Base-by-base conservation (phyloP, 2,113 vertebrate genomes). In the Lagopus leucura region DNA sequence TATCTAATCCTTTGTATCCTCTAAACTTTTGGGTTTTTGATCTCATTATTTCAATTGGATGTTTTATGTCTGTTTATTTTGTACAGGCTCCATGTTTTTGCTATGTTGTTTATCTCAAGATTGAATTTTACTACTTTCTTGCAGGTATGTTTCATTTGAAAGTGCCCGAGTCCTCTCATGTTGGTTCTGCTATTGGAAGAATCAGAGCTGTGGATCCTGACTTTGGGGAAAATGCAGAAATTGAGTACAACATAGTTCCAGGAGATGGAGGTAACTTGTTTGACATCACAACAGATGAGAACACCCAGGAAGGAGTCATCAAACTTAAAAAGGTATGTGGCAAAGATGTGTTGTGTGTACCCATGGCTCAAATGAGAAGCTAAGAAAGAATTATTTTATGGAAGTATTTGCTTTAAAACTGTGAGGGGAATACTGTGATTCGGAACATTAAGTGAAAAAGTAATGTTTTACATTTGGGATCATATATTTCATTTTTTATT, bases 191-290 rank as follows among this genome's bases (percentile, higher is more conserved):
- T 11, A 98, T 99, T 74, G 99, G 99, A 58, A 98, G 98, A 87
- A 99, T 99, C 96, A 98, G 99, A 97, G 99, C 99, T 48, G 99
- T 99, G 43, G 99, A 99, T 85, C 97, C 99, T 77, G 99, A 99
- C 97, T 98, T 98, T 81, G 99, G 99, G 74, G 98, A 97, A 87
- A 99, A 99, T 73, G 99, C 99, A 4, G 98, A 99, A 96, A 99
- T 99, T 42, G 99, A 99, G 82, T 99, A 99, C 95, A 99, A 97
- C 90, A 99, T 99, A 38, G 99, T 99, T 79, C 99, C 99, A 47
- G 99, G 99, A 38, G 99, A 99, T 73, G 99, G 99, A 42, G 99
- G 99, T 22, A 98, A 98, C 94, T 98, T 99, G 93, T 99, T 99
- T 98, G 99, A 99, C 84, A 99, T 99, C 78, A 93, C 98, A 48